Evolutionary conservation across 2,888 invertebrate species (phyloP).

Genomic region (Crioceris asparagi): DNA sequence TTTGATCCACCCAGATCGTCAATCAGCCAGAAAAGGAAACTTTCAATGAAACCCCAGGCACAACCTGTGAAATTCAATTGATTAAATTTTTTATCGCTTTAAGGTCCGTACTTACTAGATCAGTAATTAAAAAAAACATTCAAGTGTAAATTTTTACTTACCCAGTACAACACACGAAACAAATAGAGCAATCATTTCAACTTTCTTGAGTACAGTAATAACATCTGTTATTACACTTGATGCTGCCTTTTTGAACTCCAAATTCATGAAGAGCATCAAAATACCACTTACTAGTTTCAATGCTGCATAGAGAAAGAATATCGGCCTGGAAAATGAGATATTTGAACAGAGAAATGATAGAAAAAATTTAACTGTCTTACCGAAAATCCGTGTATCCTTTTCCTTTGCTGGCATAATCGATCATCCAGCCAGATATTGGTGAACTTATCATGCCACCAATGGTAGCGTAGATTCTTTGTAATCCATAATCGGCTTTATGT

Average conservation of each 20-base stretch:
- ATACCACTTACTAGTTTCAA: constrained; percentile 56
- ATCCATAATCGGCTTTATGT: constrained; percentile 65
- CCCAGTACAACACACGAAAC: constrained; percentile 62
- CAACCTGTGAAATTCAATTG: constrained; percentile 45
- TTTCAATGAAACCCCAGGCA: constrained; percentile 76
- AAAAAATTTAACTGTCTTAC: constrained; percentile 34
- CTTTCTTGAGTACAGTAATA: constrained; percentile 52
- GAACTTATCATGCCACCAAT: constrained; percentile 73
- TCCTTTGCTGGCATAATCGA: constrained; percentile 60
- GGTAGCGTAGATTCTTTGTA: constrained; percentile 65
- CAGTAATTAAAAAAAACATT: constrained; percentile 4
- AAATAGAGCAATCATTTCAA: constrained; percentile 62
- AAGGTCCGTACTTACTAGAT: neutral
- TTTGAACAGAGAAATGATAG: neutral
- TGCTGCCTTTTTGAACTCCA: constrained; percentile 67
- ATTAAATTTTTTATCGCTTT: neutral
- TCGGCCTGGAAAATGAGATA: constrained; percentile 46
- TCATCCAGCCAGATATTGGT: constrained; percentile 60
- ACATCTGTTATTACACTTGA: constrained; percentile 60
- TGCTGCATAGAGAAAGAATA: constrained; percentile 63
- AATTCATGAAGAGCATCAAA: constrained; percentile 59
- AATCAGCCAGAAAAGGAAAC: constrained; percentile 69
- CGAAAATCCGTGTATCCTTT: constrained; percentile 64
- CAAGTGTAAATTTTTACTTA: constrained; percentile 33
- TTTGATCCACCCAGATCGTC: constrained; percentile 67